Evolutionary conservation across 2,797 vertebrate species (phyloP), one percentile per base, ranked within the genome.

Genomic region (Mormyrus hasselquistii): DNA sequence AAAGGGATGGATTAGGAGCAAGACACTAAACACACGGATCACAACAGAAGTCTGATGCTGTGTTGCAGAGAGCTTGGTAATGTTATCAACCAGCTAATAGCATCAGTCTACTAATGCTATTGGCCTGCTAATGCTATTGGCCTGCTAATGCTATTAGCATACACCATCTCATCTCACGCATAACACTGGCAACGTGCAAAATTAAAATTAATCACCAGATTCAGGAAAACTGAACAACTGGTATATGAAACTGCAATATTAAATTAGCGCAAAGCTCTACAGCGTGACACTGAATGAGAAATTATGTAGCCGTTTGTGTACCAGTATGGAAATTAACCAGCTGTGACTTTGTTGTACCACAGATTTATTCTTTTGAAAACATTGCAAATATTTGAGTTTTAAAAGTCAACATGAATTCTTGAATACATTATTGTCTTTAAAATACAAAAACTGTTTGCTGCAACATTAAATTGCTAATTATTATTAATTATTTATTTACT

Each of bases 41-140:
- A 47, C 76, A 82, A 88, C 41, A 6, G 53, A 59, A 25, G 47
- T 5, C 57, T 14, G 50, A 62, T 49, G 16, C 65, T 50, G 4
- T 16, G 34, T 19, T 76, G 87, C 76, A 88, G 76, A 82, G 41
- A 82, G 76, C 76, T 47, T 82, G 19, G 38, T 82, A 82, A 82
- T 82, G 76, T 38, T 82, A 82, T 82, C 76, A 82, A 10, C 76
- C 76, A 44, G 76, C 76, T 82, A 82, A 82, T 82, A n/a, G 38
- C 41, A 82, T 82, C 76, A 82, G 76, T 47, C 19, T 44, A 14
- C 76, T 82, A 82, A 82, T 79, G 38, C 34, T 44, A 79, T 79
- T 41, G 38, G 38, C 73, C 14, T n/a, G 69, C 34, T 76, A 41
- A 76, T 79, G 34, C 73, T 14, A 41, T 76, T 19, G 38, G 69